Percentiles rank a stretch among this genome's conserved stretches.
phyloP scores from a whole-genome alignment of 2,113 vertebrate species.

The Apteryx owenii region DNA sequence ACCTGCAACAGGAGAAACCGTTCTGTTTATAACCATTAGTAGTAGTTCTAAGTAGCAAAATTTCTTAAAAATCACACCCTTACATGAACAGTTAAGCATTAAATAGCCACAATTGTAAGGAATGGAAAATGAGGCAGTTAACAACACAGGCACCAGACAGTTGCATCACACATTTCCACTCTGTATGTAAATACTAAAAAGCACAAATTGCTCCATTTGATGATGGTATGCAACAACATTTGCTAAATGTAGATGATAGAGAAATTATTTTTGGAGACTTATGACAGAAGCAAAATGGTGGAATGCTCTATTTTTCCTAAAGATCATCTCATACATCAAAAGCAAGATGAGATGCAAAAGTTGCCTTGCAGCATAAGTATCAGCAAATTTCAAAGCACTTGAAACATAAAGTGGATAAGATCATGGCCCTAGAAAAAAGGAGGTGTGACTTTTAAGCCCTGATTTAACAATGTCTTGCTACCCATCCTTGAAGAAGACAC shows the following conservation, averaged over 20 bases:
- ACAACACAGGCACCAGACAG: background rate
- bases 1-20: constrained; percentile 5
- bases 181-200: background rate
- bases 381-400: constrained; percentile 17
- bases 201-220: background rate
- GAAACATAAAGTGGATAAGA: background rate
- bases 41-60: background rate
- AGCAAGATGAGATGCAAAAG: background rate
- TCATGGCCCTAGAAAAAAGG: background rate
- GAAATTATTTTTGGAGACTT: background rate
- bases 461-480: background rate
- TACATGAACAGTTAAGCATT: background rate
- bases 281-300: background rate
- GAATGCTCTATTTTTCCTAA: background rate
- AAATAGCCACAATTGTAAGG: background rate
- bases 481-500: background rate
- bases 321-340: background rate
- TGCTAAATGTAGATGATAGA: background rate
- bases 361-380: background rate
- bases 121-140: background rate
- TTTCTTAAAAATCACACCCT: background rate
- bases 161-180: background rate
- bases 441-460: background rate
- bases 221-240: background rate
- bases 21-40: background rate